Base-by-base conservation (phyloP, 2,113 vertebrate genomes). In the Chlorocebus sabaeus region DNA sequence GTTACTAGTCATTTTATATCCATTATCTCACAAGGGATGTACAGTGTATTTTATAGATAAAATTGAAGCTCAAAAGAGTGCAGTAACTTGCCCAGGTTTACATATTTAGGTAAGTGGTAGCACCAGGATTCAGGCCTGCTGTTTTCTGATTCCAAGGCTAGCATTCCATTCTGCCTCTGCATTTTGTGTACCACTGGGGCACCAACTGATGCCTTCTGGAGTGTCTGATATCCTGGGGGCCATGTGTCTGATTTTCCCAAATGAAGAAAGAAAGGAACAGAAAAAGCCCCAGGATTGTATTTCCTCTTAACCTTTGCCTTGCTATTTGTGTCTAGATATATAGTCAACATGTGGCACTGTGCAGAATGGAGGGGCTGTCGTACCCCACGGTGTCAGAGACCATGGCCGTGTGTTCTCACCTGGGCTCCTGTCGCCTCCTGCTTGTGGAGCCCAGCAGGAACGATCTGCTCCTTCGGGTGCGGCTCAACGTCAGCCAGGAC, bases 401-500 rank as follows among this genome's bases (percentile, higher is more conserved):
- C 0, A 98, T 99, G 98, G 99, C 99, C 0, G 98, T 99, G 61
- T 99, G 99, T 79, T 99, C 98, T 12, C 99, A 98, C 0, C 99
- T 99, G 17, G 99, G 99, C 0, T 99, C 99, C 88, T 99, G 99
- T 96, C 99, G 99, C 81, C 97, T 99, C 0, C 98, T 99, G 92
- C 99, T 99, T 8, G 81, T 99, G 93, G 99, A 99, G 84, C 86
- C 99, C 70, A 99, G 99, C 85, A 99, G 80, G 14, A 99, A 99
- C 18, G 99, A 99, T 13, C 84, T 99, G 23, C 98, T 99, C 11
- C 98, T 99, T 97, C 98, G 99, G 0, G 98, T 99, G 86, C 98
- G 99, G 20, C 99, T 99, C 75, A 99, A 99, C 7, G 96, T 99
- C 83, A 99, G 99, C 98, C 99, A 99, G 98, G 99, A 99, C 0